Conservation (phyloP, 2,797 vertebrate genomes). For the Melanotaenia nigrans region DNA sequence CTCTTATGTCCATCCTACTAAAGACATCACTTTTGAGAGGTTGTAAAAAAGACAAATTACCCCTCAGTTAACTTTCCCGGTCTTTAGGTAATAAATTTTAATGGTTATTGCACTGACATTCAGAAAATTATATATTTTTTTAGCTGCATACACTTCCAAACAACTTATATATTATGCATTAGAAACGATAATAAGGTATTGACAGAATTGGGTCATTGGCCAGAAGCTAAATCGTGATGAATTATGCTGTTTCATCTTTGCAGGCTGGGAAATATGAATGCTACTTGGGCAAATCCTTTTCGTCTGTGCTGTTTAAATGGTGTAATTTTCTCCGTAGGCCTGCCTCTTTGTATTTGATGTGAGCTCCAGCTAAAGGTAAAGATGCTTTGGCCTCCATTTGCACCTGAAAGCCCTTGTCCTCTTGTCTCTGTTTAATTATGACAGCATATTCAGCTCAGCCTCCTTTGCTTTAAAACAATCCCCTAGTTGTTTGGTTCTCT, state of each 20-base stretch:
- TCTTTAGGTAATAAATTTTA: neutral
- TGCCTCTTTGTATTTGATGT: constrained; percentile 75
- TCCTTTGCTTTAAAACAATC: constrained; percentile 48
- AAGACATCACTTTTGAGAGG: neutral
- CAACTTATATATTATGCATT: constrained; percentile 54
- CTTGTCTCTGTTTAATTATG: constrained; percentile 58
- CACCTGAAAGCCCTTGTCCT: constrained; percentile 73
- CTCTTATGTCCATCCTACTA: neutral
- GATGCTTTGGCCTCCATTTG: constrained; percentile 73
- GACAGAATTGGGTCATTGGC: constrained; percentile 61
- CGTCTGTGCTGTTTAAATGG: constrained; percentile 71
- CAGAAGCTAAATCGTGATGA: constrained; percentile 50
- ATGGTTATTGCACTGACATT: constrained; percentile 13
- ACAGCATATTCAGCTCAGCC: constrained; percentile 43
- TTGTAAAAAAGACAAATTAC: no score
- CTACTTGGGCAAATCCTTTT: constrained; percentile 65
- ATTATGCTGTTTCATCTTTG: constrained; percentile 75
- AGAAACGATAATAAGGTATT: constrained; percentile 63
- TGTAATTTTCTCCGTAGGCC: constrained; percentile 71
- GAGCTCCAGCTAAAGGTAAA: constrained; percentile 61
- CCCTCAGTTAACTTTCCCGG: neutral
- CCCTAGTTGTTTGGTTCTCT: constrained; percentile 40
- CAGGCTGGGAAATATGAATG: constrained; percentile 53
- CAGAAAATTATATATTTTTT: constrained; percentile 30
- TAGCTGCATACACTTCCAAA: constrained; percentile 18